These are phyloP conservation scores for Noctua janthe DNA, from an alignment of 2,888 invertebrate species.

Conservation along the genomic window DNA sequence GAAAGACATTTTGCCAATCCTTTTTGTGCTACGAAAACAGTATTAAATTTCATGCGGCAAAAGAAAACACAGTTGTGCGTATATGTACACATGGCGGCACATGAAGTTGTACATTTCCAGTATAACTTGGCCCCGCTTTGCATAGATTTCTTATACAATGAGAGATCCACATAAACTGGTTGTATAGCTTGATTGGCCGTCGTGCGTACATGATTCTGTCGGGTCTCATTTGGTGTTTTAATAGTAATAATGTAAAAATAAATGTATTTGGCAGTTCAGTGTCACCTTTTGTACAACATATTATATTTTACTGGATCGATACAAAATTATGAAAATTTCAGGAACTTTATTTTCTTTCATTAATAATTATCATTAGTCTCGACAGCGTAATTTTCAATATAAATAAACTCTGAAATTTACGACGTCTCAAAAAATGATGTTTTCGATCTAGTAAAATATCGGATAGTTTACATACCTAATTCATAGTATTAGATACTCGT, in stretches of 20 bases:
- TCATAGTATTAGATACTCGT: not conserved
- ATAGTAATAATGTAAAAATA: not conserved
- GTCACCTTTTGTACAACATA: slow-evolving; percentile 9
- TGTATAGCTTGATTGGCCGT: too few relatives aligned
- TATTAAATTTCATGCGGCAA: not conserved
- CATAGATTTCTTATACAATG: too few relatives aligned
- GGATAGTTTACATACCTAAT: slow-evolving; percentile 25
- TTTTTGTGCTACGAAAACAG: not conserved
- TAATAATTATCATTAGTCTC: not conserved
- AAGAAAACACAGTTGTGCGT: not conserved
- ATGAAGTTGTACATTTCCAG: too few relatives aligned
- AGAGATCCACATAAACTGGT: too few relatives aligned
- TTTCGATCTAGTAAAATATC: slow-evolving; percentile 30
- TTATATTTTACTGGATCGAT: slow-evolving; percentile 20
- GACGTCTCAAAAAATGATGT: not conserved
- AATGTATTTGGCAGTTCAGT: not conserved
- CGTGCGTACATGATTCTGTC: not conserved
- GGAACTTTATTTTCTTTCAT: not conserved
- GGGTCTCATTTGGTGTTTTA: not conserved
- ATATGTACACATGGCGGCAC: not conserved
- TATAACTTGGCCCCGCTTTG: too few relatives aligned
- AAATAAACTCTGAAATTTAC: not conserved
- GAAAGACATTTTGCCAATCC: not conserved
- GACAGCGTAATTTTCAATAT: not conserved
- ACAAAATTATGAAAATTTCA: not conserved